Evolutionary conservation across 2,113 vertebrate species (phyloP).

Genomic region (Himantopus leucocephalus): DNA sequence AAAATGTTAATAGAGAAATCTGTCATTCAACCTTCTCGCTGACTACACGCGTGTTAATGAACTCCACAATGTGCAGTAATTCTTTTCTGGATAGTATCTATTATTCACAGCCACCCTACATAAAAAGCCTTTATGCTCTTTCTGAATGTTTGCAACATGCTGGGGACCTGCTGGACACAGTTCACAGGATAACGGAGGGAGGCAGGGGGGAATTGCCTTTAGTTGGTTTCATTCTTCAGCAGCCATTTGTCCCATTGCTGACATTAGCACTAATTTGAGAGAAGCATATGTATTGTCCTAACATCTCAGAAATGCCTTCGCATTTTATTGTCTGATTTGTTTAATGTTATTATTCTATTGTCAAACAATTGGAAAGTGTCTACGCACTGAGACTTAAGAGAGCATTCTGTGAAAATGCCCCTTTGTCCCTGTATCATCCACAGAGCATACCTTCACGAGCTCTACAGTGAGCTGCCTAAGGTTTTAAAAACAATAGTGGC

Average conservation of each 20-base stretch:
- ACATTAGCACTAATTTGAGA: background rate
- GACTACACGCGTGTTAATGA: background rate
- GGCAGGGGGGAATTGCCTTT: background rate
- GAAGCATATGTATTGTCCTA: background rate
- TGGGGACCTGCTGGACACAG: background rate
- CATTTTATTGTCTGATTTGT: background rate
- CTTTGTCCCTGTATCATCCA: background rate
- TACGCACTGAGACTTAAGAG: background rate
- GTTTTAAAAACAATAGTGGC: background rate
- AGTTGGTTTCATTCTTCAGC: background rate
- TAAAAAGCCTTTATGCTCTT: slow-evolving; percentile 27
- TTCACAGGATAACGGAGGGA: background rate
- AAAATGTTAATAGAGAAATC: background rate
- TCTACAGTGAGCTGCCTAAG: background rate
- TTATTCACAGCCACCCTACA: slow-evolving; percentile 5
- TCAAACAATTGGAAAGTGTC: background rate
- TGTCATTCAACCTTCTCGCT: background rate
- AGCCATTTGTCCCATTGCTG: background rate
- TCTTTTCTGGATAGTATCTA: background rate
- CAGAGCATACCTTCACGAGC: background rate
- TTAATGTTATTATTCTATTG: background rate
- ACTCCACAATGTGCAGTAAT: background rate
- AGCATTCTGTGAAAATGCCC: background rate
- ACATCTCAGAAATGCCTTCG: background rate
- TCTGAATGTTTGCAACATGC: background rate